phyloP scores from a whole-genome alignment of 2,113 vertebrate genomes.

The Microcebus murinus region DNA sequence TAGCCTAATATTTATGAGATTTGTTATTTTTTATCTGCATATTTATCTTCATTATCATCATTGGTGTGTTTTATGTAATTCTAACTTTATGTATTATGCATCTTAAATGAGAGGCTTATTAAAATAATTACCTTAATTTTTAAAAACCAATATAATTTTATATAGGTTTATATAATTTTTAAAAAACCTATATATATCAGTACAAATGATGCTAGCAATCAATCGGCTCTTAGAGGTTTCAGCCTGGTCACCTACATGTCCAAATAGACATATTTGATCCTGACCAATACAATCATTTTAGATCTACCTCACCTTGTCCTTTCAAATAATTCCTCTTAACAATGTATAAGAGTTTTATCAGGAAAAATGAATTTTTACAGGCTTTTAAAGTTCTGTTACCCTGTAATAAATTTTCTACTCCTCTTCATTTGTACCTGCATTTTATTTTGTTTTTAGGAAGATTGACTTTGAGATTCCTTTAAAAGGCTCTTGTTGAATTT shows the following conservation, averaged over 20 bases:
- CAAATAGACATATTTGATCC: background rate
- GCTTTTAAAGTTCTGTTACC: background rate
- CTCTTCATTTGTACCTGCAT: background rate
- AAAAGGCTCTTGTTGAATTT: background rate
- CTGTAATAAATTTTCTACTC: background rate
- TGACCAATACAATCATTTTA: background rate
- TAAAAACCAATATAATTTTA: background rate
- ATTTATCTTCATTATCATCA: background rate
- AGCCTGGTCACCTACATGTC: background rate
- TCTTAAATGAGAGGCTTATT: background rate
- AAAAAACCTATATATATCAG: background rate
- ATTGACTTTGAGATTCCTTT: background rate
- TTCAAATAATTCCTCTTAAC: background rate
- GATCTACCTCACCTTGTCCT: background rate
- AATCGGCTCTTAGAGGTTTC: background rate
- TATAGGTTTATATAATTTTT: no score
- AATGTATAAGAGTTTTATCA: background rate
- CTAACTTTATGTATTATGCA: background rate
- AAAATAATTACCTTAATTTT: conserved; percentile 24
- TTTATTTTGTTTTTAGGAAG: background rate
- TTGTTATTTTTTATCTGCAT: conserved; percentile 6
- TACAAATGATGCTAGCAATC: background rate
- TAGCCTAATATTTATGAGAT: background rate
- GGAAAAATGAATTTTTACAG: background rate
- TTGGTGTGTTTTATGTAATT: conserved; percentile 29